Percentiles rank a stretch among this genome's conserved stretches.
Conservation (phyloP, 2,113 vertebrate genomes). For the Ceyx cyanopectus region DNA sequence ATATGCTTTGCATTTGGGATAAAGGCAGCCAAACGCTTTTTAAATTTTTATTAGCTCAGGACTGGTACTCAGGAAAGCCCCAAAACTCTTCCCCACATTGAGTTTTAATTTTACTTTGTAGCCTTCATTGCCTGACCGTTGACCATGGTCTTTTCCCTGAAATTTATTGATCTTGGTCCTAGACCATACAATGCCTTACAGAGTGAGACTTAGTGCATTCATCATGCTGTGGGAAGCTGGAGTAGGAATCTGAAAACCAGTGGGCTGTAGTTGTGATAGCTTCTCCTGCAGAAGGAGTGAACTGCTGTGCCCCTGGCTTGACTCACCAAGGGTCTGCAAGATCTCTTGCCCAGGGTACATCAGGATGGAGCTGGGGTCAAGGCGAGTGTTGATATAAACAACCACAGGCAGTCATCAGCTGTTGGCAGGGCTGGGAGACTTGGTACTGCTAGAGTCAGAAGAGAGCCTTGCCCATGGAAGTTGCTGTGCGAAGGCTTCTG, state of each 20-base stretch:
- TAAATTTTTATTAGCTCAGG: background rate
- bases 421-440: background rate
- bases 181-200: background rate
- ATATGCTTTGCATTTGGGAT: background rate
- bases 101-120: background rate
- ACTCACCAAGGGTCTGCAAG: background rate
- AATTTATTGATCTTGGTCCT: background rate
- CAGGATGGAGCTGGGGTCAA: background rate
- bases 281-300: background rate
- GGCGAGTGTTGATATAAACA: background rate
- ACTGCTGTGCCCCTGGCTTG: background rate
- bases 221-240: background rate
- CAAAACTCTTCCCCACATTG: background rate
- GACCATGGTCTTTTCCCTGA: background rate
- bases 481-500: background rate
- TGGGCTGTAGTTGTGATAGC: background rate
- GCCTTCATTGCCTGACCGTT: background rate
- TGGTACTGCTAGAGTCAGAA: accelerated
- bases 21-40: background rate
- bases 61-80: background rate
- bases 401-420: accelerated
- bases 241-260: background rate
- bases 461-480: background rate
- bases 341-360: background rate
- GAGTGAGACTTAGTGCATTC: background rate